phyloP scores from a whole-genome alignment of 2,797 vertebrate genomes.

The Bovichtus variegatus region DNA sequence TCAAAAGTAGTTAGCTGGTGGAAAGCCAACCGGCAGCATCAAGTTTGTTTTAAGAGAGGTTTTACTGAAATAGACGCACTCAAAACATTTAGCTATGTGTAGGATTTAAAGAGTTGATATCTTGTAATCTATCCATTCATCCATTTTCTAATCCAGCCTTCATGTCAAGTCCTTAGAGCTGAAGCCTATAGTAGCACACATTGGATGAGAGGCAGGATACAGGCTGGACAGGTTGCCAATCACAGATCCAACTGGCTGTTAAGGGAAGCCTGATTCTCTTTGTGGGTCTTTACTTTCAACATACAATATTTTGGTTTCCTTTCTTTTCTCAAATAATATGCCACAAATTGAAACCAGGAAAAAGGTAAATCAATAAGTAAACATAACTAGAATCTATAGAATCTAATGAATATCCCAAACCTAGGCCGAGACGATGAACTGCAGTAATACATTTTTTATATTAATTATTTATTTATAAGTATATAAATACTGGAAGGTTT shows the following conservation, averaged over 20 bases:
- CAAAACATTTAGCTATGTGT: background rate
- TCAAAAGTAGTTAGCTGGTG: background rate
- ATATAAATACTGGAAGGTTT: background rate
- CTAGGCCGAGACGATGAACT: background rate
- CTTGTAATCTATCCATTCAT: background rate
- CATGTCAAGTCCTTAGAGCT: background rate
- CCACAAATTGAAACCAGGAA: background rate
- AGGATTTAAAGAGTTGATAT: background rate
- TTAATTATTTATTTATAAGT: background rate
- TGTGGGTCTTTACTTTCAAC: background rate
- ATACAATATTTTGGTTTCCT: background rate
- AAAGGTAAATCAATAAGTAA: background rate
- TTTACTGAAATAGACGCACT: background rate
- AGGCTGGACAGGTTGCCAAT: background rate
- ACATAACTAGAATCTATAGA: background rate
- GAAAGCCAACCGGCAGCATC: background rate
- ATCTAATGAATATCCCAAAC: background rate
- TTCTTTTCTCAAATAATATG: background rate
- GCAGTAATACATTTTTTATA: background rate
- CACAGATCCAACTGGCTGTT: background rate
- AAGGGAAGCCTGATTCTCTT: background rate
- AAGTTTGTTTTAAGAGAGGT: background rate
- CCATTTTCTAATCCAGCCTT: background rate
- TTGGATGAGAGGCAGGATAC: background rate
- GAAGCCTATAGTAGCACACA: background rate